A percentile compares a stretch with the other conserved stretches of the same genome.
Evolutionary conservation across 2,797 vertebrate species (phyloP).

Genomic region (Varecia variegata): DNA sequence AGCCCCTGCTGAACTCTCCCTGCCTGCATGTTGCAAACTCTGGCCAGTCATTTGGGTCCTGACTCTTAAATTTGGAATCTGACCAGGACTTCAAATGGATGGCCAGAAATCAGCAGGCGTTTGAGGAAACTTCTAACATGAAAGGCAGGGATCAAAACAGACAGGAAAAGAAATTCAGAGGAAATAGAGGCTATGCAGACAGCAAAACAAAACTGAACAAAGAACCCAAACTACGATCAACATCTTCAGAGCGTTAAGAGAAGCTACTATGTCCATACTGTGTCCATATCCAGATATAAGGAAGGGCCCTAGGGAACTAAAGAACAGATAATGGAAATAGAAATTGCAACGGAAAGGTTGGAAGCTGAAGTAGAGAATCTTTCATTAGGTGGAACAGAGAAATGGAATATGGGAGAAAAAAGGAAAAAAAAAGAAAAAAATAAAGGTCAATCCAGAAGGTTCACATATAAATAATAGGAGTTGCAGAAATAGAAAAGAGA

Average conservation of each 20-base stretch:
- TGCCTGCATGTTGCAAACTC: background rate
- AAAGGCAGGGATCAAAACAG: background rate
- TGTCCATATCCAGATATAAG: background rate
- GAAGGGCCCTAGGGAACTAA: background rate
- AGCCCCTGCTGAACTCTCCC: background rate
- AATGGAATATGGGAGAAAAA: background rate
- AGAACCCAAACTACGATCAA: background rate
- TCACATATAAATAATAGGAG: background rate
- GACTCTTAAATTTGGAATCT: background rate
- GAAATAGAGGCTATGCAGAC: background rate
- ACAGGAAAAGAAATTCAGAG: background rate
- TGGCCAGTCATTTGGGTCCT: background rate
- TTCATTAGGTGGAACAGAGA: background rate
- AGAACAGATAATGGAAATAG: background rate
- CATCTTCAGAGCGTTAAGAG: background rate
- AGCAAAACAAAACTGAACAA: background rate
- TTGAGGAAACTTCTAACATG: background rate
- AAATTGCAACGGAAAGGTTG: background rate
- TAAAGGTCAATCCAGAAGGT: background rate
- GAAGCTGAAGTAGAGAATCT: background rate
- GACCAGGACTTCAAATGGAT: background rate
- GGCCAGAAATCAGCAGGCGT: background rate
- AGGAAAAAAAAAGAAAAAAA: background rate
- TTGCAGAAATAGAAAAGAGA: background rate
- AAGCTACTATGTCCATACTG: background rate